These are phyloP conservation scores for Drosophila tropicalis DNA, from an alignment of 1,140 invertebrate genomes.

Conservation along the genomic window DNA sequence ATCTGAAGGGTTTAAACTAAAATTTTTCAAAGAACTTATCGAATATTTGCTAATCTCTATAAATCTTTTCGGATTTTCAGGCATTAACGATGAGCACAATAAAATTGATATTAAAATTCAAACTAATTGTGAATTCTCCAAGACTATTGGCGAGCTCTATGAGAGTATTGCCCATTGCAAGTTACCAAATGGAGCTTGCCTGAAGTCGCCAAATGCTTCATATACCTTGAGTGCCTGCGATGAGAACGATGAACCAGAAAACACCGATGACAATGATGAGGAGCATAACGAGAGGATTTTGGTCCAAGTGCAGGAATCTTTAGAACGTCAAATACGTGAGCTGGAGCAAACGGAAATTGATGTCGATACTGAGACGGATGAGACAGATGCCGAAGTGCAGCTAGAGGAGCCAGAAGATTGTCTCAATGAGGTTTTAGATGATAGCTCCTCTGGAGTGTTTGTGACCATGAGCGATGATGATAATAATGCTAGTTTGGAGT, in stretches of 20 bases:
- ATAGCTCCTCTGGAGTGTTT: conserved; percentile 59
- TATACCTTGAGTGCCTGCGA: conserved; percentile 69
- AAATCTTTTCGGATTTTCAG: conserved; percentile 10
- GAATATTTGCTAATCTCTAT: too few species aligned
- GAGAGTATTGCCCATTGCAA: conserved; percentile 67
- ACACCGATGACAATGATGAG: conserved; percentile 66
- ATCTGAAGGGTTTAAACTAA: too few species aligned
- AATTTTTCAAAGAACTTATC: too few species aligned
- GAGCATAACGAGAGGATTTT: conserved; percentile 87
- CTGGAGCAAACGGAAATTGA: conserved; percentile 91
- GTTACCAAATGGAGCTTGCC: conserved; percentile 41
- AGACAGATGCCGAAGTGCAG: conserved; percentile 85
- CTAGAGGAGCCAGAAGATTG: conserved; percentile 65
- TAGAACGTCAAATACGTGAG: conserved; percentile 92
- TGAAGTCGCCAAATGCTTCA: conserved; percentile 26
- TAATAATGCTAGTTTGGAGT: conserved; percentile 84
- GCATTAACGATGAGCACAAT: conserved; percentile 64
- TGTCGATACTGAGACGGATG: conserved; percentile 91
- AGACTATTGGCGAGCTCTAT: conserved; percentile 80
- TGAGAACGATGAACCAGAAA: conserved; percentile 72
- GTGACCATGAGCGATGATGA: conserved; percentile 73
- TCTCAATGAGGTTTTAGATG: conserved; percentile 45
- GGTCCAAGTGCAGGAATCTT: conserved; percentile 90
- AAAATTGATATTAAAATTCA: conserved; percentile 83
- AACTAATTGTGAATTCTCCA: conserved; percentile 81